phyloP scores from a whole-genome alignment of 1,140 invertebrate species.

The Eumaeus atala region DNA sequence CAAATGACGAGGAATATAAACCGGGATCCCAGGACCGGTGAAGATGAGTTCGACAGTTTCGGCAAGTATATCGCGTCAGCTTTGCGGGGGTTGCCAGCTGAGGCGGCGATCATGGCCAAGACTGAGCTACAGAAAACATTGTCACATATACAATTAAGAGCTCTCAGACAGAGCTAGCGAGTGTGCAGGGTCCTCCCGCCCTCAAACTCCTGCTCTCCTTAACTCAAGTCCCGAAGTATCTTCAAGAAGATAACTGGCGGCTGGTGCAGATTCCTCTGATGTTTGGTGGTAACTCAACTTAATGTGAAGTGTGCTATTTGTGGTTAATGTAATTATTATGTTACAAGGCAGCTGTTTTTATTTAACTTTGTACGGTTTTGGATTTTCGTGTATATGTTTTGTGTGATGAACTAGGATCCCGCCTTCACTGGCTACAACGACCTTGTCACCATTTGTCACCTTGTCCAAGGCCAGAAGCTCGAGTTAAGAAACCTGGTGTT shows the following conservation, averaged over 20 bases:
- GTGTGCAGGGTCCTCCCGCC: neutral
- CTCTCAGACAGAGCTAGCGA: neutral
- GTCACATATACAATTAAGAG: neutral
- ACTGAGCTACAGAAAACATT: neutral
- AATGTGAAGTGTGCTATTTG: neutral
- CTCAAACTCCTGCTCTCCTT: neutral
- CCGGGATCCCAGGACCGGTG: neutral
- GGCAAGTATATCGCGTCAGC: neutral
- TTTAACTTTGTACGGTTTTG: too few relatives aligned
- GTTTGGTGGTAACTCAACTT: neutral
- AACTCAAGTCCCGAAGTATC: neutral
- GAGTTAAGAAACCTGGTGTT: too few relatives aligned
- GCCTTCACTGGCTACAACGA: too few relatives aligned
- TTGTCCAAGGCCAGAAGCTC: too few relatives aligned
- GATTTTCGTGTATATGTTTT: too few relatives aligned
- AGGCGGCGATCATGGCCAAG: neutral
- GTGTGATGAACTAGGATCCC: too few relatives aligned
- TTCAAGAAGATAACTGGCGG: too few relatives aligned
- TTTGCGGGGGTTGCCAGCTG: neutral
- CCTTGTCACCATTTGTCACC: too few relatives aligned
- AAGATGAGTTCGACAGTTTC: neutral
- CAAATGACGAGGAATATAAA: neutral
- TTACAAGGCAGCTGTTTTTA: too few relatives aligned
- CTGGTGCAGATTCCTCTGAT: neutral
- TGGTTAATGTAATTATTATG: too few relatives aligned